Percentiles rank a stretch among this genome's conserved stretches.
Evolutionary conservation across 2,113 vertebrate genomes (phyloP).

Genomic region (Oryzias javanicus): DNA sequence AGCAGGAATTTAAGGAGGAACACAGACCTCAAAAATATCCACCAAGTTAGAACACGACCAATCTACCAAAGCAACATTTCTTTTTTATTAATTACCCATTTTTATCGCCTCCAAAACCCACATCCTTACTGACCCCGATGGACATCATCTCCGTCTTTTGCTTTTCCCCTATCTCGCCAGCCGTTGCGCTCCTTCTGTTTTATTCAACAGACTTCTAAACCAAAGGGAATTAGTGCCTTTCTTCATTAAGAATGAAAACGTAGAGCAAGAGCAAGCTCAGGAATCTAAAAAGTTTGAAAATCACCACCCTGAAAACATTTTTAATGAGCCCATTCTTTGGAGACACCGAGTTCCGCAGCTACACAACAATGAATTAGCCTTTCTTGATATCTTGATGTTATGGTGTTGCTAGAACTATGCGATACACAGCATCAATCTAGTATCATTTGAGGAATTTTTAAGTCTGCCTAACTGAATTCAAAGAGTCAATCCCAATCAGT

Average conservation of each 20-base stretch:
- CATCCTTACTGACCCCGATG: slow-evolving; percentile 29
- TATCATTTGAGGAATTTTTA: too few species aligned
- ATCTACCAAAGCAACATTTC: slow-evolving; percentile 57
- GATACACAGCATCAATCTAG: too few species aligned
- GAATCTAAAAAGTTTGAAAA: slow-evolving; percentile 51
- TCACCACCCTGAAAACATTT: slow-evolving; percentile 50
- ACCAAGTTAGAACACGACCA: slow-evolving; percentile 29
- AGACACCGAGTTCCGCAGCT: slow-evolving; percentile 9
- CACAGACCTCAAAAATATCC: slow-evolving; percentile 46
- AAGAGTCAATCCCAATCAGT: too few species aligned
- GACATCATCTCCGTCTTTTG: slow-evolving; percentile 39
- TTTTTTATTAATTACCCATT: slow-evolving; percentile 63
- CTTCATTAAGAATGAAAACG: slow-evolving; percentile 66
- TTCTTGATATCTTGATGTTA: too few species aligned
- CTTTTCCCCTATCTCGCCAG: slow-evolving; percentile 9
- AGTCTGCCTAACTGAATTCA: too few species aligned
- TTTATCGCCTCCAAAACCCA: slow-evolving; percentile 53
- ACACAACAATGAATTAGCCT: not conserved
- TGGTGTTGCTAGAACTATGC: too few species aligned
- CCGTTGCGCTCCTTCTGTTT: slow-evolving; percentile 61
- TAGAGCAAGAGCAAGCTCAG: slow-evolving; percentile 32
- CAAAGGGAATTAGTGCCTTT: slow-evolving; percentile 57
- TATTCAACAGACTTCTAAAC: slow-evolving; percentile 65
- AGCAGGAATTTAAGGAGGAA: slow-evolving; percentile 58
- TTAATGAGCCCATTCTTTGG: slow-evolving; percentile 46